Base-by-base conservation (phyloP, 2,888 invertebrate species). In the Apodemia hepburni region DNA sequence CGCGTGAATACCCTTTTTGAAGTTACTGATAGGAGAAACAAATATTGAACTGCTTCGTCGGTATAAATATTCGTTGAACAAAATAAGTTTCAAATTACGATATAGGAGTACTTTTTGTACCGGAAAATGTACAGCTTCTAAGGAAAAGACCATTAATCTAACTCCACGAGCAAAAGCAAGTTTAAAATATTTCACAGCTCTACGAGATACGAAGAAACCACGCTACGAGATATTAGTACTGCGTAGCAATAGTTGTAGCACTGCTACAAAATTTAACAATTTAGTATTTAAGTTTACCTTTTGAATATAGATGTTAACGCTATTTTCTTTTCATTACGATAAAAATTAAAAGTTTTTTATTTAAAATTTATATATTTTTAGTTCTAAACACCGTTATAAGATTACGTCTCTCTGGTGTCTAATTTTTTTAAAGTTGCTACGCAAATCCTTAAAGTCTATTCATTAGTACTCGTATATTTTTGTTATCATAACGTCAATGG, bases 111-210 rank as follows among this genome's bases (percentile, higher is more conserved):
- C 51, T 51, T 51, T 51, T 51, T 51, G 51, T 51, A 51, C 17
- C 11, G 51, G 51, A 54, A 54, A 54, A 54, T 54, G 54, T 27
- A 51, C 22, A 18, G 17, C 51, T 51, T 51, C 51, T 51, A 51
- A 51, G 22, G 51, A 51, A 51, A 51, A 22, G 51, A 9, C 51
- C 51, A 51, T 51, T 51, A 51, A 51, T 51, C 51, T 51, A 51
- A 51, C 18, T 51, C 51, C 51, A 18, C 54, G 22, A 54, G 27
- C 54, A 54, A 22, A 54, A 54, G 54, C 54, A 54, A 54, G 54
- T 54, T 54, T 54, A 54, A 54, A 54, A 54, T 54, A 54, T 27
- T 54, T 54, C 54, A 54, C 54, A 54, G 54, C 54, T 22, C 54
- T 54, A 54, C 54, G 15, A 54, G 54, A 54, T 54, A 54, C 22